Percentiles rank a stretch among this genome's conserved stretches.
Evolutionary conservation across 1,140 invertebrate species (phyloP).

Genomic region (Cydia strobilella): DNA sequence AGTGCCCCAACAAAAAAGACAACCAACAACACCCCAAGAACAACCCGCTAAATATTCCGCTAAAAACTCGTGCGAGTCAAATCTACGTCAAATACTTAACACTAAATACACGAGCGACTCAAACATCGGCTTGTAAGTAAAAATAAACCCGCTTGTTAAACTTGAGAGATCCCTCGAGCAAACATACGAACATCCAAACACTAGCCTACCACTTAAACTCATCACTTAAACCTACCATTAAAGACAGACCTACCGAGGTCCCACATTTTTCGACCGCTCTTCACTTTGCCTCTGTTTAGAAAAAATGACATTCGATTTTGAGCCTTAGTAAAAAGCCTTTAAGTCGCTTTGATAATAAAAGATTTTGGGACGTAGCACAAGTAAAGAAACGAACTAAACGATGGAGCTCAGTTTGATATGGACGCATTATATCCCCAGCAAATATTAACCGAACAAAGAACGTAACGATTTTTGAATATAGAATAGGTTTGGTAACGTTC

Average conservation of each 20-base stretch:
- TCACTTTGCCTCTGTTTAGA: not conserved
- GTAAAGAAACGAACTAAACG: constrained; percentile 39
- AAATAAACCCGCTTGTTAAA: constrained; percentile 56
- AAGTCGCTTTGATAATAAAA: not conserved
- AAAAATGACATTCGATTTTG: not conserved
- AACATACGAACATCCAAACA: constrained; percentile 76
- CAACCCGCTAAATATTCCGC: constrained; percentile 16
- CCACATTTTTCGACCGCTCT: not conserved
- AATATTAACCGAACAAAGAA: constrained; percentile 70
- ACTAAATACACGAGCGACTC: constrained; percentile 27
- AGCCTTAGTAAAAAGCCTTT: not conserved
- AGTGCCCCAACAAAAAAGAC: not conserved
- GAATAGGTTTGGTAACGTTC: constrained; percentile 58
- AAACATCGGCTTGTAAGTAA: constrained; percentile 22
- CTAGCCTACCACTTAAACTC: constrained; percentile 67
- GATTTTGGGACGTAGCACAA: constrained; percentile 1
- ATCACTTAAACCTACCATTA: constrained; percentile 66
- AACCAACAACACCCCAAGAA: not conserved
- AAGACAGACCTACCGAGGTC: constrained; percentile 43
- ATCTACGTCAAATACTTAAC: constrained; percentile 30
- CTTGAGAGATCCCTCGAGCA: constrained; percentile 60
- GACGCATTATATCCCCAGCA: constrained; percentile 63
- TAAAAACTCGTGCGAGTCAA: constrained; percentile 28
- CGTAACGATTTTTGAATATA: constrained; percentile 65
- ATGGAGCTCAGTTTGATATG: constrained; percentile 50